phyloP scores from a whole-genome alignment of 2,797 vertebrate genomes.

The Protonibea diacanthus region DNA sequence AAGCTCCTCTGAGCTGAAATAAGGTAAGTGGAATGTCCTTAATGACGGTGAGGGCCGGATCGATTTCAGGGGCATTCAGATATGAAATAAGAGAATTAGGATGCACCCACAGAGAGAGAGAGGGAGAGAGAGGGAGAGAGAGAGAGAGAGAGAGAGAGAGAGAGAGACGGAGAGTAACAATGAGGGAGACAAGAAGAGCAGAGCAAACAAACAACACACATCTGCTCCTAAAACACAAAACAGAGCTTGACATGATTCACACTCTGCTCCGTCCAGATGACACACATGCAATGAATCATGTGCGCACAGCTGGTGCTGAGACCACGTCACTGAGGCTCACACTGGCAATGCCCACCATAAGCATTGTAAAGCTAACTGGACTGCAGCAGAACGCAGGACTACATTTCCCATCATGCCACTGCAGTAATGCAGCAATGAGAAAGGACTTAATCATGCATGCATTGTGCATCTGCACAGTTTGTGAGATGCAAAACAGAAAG shows the following conservation, averaged over 20 bases:
- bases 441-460: not conserved
- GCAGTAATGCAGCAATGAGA: slow-evolving; percentile 12
- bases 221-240: slow-evolving; percentile 65
- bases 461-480: not conserved
- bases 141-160: not conserved
- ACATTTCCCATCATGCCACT: slow-evolving; percentile 27
- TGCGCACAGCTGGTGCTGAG: slow-evolving; percentile 47
- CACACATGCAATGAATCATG: slow-evolving; percentile 54
- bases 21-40: slow-evolving; percentile 18
- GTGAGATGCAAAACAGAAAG: not conserved
- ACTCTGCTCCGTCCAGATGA: slow-evolving; percentile 62
- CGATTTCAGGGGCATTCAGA: slow-evolving; percentile 19
- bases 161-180: slow-evolving; percentile 2
- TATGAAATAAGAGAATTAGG: slow-evolving; percentile 36
- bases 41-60: slow-evolving; percentile 18
- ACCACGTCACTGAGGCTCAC: slow-evolving; percentile 49
- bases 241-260: slow-evolving; percentile 55
- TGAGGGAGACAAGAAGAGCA: slow-evolving; percentile 10
- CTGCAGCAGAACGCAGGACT: slow-evolving; percentile 18
- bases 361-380: slow-evolving; percentile 3
- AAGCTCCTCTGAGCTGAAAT: not conserved
- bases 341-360: slow-evolving; percentile 8
- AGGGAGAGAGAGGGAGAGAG: not conserved
- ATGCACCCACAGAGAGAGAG: slow-evolving; percentile 13
- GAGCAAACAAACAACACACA: slow-evolving; percentile 48